Percentiles rank a stretch among this genome's conserved stretches.
phyloP scores from a whole-genome alignment of 2,797 vertebrate genomes.

The Borostomias antarcticus region DNA sequence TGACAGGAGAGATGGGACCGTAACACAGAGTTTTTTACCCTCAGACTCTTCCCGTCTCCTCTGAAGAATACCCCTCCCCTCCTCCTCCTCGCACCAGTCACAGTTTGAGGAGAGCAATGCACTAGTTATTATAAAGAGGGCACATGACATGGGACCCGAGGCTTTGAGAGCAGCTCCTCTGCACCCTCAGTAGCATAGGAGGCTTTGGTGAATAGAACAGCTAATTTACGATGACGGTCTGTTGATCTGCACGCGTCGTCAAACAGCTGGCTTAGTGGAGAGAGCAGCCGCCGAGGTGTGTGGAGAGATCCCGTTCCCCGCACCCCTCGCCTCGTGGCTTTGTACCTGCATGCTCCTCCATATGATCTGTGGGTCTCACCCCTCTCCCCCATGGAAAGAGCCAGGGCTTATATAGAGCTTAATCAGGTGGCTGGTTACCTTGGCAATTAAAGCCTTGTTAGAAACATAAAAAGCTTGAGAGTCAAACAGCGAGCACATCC shows the following conservation, averaged over 20 bases:
- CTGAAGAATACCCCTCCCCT: conserved; percentile 67
- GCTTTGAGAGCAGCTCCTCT: conserved; percentile 39
- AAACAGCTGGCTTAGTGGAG: background rate
- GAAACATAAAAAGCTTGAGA: conserved; percentile 89
- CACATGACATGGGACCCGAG: conserved; percentile 78
- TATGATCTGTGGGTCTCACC: conserved; percentile 22
- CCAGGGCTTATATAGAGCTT: conserved; percentile 62
- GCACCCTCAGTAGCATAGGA: background rate
- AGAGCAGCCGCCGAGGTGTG: background rate
- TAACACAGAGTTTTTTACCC: conserved; percentile 68
- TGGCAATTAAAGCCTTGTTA: conserved; percentile 80
- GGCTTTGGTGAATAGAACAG: background rate
- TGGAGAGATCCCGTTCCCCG: too few relatives aligned
- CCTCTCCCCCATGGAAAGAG: conserved; percentile 45
- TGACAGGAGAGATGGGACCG: conserved; percentile 81
- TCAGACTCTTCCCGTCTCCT: conserved; percentile 68
- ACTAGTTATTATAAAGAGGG: conserved; percentile 82
- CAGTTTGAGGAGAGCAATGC: conserved; percentile 79
- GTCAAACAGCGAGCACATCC: conserved; percentile 83
- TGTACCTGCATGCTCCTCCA: conserved; percentile 43
- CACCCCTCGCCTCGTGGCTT: background rate
- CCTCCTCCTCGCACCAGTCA: conserved; percentile 63
- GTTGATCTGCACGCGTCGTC: background rate
- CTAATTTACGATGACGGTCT: background rate
- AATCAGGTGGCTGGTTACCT: conserved; percentile 77